phyloP scores from a whole-genome alignment of 2,888 invertebrate species.

The Mesoligia furuncula region DNA sequence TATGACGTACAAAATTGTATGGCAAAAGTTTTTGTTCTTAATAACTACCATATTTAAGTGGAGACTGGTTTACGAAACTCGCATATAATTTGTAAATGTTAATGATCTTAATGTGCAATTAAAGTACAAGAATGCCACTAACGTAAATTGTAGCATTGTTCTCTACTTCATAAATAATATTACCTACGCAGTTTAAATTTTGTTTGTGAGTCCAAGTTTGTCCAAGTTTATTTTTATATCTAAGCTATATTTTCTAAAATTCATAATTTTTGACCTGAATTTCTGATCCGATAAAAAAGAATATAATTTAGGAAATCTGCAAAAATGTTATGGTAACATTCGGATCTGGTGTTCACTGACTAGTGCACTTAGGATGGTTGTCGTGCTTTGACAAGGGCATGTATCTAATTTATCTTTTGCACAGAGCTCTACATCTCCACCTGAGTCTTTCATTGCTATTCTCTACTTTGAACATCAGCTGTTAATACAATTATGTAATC shows the following conservation, averaged over 20 bases:
- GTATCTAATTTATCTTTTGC: background rate
- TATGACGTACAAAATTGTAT: constrained; percentile 1
- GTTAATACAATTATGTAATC: background rate
- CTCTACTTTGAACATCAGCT: background rate
- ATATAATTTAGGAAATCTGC: too few species aligned
- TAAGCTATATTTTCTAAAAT: background rate
- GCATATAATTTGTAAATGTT: constrained; percentile 40
- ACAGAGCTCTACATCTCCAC: background rate
- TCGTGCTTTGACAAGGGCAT: background rate
- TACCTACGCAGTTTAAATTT: background rate
- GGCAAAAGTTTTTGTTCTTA: constrained; percentile 15
- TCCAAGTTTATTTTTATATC: background rate
- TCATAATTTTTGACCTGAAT: background rate
- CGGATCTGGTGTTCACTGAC: too few species aligned
- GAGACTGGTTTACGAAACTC: constrained; percentile 33
- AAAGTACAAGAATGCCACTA: constrained; percentile 12
- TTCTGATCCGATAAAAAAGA: background rate
- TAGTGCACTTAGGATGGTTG: background rate
- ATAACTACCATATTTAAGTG: constrained; percentile 2
- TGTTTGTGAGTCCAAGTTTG: background rate
- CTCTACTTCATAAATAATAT: background rate
- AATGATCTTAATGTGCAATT: constrained; percentile 31
- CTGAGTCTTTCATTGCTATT: background rate
- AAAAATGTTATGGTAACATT: background rate
- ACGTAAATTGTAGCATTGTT: constrained; percentile 8